phyloP scores from a whole-genome alignment of 1,140 invertebrate species.

The Cherax quadricarinatus region DNA sequence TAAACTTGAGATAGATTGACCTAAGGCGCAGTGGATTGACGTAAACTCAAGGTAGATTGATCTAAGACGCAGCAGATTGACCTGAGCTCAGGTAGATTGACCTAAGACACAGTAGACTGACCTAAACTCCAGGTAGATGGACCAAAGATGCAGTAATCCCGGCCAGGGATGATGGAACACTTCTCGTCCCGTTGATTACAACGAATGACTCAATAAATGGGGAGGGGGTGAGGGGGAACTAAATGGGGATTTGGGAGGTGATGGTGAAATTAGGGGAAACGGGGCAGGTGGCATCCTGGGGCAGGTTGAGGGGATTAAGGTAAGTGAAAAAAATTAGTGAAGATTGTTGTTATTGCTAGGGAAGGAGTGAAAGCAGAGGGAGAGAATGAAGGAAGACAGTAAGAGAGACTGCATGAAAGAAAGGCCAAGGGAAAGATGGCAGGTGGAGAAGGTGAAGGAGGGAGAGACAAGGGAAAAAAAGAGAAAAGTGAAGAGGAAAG shows the following conservation, averaged over 20 bases:
- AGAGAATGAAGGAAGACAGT: background rate
- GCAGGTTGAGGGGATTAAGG: background rate
- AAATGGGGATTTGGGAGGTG: background rate
- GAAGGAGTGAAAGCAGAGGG: background rate
- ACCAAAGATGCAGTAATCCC: slow-evolving; percentile 10
- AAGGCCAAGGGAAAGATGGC: background rate
- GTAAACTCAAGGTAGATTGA: too few relatives aligned
- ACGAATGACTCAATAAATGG: background rate
- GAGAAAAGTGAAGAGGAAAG: background rate
- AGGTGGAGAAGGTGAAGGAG: background rate
- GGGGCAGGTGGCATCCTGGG: background rate
- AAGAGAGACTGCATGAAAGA: background rate
- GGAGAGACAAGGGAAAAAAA: background rate
- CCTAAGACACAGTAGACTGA: too few relatives aligned
- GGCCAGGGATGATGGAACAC: background rate
- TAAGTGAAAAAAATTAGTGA: background rate
- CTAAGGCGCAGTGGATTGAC: too few relatives aligned
- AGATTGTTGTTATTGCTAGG: background rate
- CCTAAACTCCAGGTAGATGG: background rate
- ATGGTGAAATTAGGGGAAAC: background rate
- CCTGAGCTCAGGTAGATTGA: too few relatives aligned
- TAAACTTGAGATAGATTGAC: too few relatives aligned
- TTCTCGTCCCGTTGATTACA: background rate
- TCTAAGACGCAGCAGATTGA: too few relatives aligned
- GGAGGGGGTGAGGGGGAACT: background rate